Evolutionary conservation across 2,888 invertebrate genomes (phyloP).

Genomic region (Callimorpha dominula): DNA sequence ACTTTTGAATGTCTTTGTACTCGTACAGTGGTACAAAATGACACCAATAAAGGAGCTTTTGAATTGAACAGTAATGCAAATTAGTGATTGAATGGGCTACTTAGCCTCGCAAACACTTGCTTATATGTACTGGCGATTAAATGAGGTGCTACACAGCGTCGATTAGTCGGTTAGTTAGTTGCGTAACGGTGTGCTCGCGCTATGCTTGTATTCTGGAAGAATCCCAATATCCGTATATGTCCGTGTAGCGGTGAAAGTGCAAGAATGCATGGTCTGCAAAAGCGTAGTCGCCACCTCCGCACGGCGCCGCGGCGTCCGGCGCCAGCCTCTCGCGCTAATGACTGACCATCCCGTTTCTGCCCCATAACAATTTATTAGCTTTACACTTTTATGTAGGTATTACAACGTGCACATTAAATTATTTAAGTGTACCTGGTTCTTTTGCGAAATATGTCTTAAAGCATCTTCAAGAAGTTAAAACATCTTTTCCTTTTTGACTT

Average conservation of each 20-base stretch:
- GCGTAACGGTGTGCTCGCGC: slow-evolving; percentile 58
- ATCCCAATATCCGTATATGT: slow-evolving; percentile 42
- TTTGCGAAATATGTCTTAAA: background rate
- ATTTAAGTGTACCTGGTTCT: slow-evolving; percentile 16
- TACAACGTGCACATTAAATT: slow-evolving; percentile 34
- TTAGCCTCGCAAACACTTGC: slow-evolving; percentile 34
- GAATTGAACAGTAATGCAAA: slow-evolving; percentile 37
- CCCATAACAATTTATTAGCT: slow-evolving; percentile 57
- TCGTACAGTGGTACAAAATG: slow-evolving; percentile 11
- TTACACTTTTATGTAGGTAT: slow-evolving; percentile 35
- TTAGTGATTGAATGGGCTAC: slow-evolving; percentile 40
- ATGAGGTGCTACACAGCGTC: slow-evolving; percentile 48
- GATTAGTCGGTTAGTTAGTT: slow-evolving; percentile 46
- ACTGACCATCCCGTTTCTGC: slow-evolving; percentile 55
- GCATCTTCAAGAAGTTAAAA: background rate
- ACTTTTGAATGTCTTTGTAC: slow-evolving; percentile 1
- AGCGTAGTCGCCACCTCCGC: slow-evolving; percentile 32
- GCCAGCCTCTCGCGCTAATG: slow-evolving; percentile 58
- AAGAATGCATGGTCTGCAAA: slow-evolving; percentile 65
- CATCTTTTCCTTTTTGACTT: background rate
- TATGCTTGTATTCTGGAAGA: slow-evolving; percentile 49
- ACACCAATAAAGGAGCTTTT: slow-evolving; percentile 36
- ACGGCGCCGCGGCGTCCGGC: slow-evolving; percentile 38
- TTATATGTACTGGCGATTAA: slow-evolving; percentile 30
- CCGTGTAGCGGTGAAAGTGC: slow-evolving; percentile 74